A percentile compares a stretch with the other conserved stretches of the same genome.
phyloP scores from a whole-genome alignment of 2,888 invertebrate genomes.

The Lasioglossum zephyrum region DNA sequence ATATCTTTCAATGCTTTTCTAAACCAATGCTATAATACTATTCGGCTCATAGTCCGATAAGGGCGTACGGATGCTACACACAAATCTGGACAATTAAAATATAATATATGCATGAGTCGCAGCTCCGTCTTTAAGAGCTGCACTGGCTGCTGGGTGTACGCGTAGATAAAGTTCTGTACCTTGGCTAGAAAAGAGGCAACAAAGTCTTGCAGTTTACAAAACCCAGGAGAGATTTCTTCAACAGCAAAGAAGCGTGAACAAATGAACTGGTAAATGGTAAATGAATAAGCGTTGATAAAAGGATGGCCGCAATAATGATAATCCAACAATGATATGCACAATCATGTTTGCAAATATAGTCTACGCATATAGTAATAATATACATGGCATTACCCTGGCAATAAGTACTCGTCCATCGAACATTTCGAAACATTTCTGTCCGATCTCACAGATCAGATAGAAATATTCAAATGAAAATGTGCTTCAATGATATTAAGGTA shows the following conservation, averaged over 20 bases:
- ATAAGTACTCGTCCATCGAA: neutral
- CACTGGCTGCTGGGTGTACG: constrained; percentile 22
- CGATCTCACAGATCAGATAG: neutral
- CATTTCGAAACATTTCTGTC: neutral
- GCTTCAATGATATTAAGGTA: neutral
- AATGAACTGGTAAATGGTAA: constrained; percentile 55
- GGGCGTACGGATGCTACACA: constrained; percentile 56
- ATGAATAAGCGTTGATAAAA: constrained; percentile 61
- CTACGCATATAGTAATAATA: constrained; percentile 61
- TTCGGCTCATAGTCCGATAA: constrained; percentile 32
- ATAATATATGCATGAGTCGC: constrained; percentile 38
- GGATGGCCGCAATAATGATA: constrained; percentile 55
- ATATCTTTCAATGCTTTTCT: constrained; percentile 44
- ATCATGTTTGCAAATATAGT: constrained; percentile 55
- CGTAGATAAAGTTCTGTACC: constrained; percentile 34
- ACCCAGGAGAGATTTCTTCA: constrained; percentile 35
- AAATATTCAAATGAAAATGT: neutral
- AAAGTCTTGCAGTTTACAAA: constrained; percentile 19
- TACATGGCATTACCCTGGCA: constrained; percentile 58
- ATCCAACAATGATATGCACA: constrained; percentile 63
- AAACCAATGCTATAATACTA: constrained; percentile 47
- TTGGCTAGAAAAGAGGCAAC: constrained; percentile 31
- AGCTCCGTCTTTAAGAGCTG: constrained; percentile 50
- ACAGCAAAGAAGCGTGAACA: constrained; percentile 67
- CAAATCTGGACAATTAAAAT: constrained; percentile 44